Base-by-base conservation (phyloP, 2,113 vertebrate species). In the Scytalopus superciliaris region DNA sequence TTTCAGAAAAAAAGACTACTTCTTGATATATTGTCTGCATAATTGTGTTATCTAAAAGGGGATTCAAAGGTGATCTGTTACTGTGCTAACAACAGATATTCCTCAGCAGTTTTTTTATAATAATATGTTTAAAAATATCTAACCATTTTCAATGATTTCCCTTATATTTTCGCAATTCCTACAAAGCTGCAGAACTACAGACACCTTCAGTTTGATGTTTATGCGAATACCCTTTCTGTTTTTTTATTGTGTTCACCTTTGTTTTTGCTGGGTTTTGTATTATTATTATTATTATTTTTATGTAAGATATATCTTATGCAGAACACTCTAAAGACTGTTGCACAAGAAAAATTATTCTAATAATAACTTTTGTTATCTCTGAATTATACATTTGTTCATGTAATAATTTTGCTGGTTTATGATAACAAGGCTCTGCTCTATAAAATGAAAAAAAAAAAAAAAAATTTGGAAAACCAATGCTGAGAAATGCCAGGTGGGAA, bases 211-310 rank as follows among this genome's bases (percentile, higher is more conserved):
- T 28, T 3, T 52, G n/a, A 68, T 4, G 30, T 78, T 69, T 47
- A 14, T 68, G 6, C n/a, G 50, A 66, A 67, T 37, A 40, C 1
- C 2, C 1, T 66, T 86, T 72, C 18, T 59, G 6, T 2, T 3
- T 40, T 63, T 23, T 37, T 14, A 56, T 52, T 6, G 0, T 27
- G 3, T 19, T 21, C 12, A 10, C 27, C 25, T 31, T 67, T 49
- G 5, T 30, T 81, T 45, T 40, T 59, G 2, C 4, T 35, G 5
- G 0, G 52, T 49, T 30, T 30, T 30, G 0, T 12, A 15, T 8
- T 40, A 9, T 40, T 59, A 12, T 37, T n/a, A 13, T 44, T 44
- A 44, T n/a, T n/a, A n/a, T n/a, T 62, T 84, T 77, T 9, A 31
- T 64, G 5, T 45, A 53, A 60, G 3, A 14, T 23, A 3, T 9